phyloP scores from a whole-genome alignment of 2,888 invertebrate genomes.

The Amphiduros pacificus region DNA sequence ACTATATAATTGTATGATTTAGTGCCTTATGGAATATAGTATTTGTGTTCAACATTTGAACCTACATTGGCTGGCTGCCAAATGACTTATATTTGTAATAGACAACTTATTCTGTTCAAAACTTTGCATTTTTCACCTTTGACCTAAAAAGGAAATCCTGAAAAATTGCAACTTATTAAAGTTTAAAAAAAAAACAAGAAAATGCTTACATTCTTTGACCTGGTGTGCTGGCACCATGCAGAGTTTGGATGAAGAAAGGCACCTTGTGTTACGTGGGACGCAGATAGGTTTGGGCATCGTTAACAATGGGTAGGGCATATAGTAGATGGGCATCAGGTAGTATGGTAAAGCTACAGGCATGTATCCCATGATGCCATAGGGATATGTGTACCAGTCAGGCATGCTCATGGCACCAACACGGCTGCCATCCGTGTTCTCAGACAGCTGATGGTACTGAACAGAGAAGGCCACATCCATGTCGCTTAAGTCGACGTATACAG shows the following conservation, averaged over 20 bases:
- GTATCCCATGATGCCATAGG: slow-evolving; percentile 3
- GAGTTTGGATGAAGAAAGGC: slow-evolving; percentile 32
- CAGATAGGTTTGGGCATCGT: slow-evolving; percentile 35
- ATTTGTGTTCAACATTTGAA: too few species aligned
- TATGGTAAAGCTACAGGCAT: slow-evolving; percentile 10
- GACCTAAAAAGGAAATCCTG: not conserved
- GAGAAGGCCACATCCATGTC: slow-evolving; percentile 41
- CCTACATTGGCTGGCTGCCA: too few species aligned
- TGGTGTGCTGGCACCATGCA: slow-evolving; percentile 50
- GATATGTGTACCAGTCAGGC: not conserved
- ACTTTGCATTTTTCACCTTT: not conserved
- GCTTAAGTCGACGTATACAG: slow-evolving; percentile 50
- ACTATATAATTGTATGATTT: too few species aligned
- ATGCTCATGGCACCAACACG: slow-evolving; percentile 1
- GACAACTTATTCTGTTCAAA: not conserved
- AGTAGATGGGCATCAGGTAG: slow-evolving; percentile 15
- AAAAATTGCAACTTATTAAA: not conserved
- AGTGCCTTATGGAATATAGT: too few species aligned
- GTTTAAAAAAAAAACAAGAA: not conserved
- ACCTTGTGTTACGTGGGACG: slow-evolving; percentile 34
- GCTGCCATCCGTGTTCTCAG: too few species aligned
- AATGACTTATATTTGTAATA: not conserved
- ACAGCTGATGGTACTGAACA: not conserved
- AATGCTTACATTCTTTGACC: slow-evolving; percentile 50
- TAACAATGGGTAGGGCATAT: slow-evolving; percentile 15